Conservation (phyloP, 64 coral and sea anemone genomes). For the Catalaphyllia jardinei region DNA sequence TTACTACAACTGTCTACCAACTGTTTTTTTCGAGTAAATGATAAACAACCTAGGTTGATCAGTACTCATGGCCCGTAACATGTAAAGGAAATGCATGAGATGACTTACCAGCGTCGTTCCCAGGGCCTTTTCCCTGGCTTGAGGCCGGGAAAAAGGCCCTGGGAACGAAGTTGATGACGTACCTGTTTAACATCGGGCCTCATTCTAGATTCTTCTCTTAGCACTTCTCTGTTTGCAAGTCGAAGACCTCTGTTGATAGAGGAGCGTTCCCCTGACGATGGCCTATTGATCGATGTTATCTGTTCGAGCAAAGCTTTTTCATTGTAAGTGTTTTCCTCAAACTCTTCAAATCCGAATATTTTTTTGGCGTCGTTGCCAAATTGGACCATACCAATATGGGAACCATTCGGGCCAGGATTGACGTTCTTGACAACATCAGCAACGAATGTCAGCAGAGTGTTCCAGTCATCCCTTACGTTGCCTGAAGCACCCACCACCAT, state of each 20-base stretch:
- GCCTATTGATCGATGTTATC: background rate
- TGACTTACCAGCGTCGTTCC: no score
- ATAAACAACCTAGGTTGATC: background rate
- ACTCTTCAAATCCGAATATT: slow-evolving; percentile 10
- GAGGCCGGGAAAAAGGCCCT: no score
- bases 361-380: slow-evolving; percentile 1
- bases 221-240: slow-evolving; percentile 16
- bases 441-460: background rate
- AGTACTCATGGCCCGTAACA: no score
- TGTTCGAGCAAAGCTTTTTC: background rate
- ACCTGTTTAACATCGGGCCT: slow-evolving; percentile 54
- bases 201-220: slow-evolving; percentile 39
- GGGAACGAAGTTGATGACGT: background rate
- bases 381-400: slow-evolving; percentile 17
- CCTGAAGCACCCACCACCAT: slow-evolving; percentile 26
- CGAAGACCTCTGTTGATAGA: slow-evolving; percentile 64
- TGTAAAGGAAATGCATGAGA: no score
- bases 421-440: background rate
- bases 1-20: background rate
- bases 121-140: no score
- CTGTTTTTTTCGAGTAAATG: slow-evolving; percentile 5
- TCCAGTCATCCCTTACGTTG: slow-evolving; percentile 22
- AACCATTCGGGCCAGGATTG: background rate
- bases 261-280: background rate
- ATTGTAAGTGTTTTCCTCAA: background rate